Percentiles rank a stretch among this genome's conserved stretches.
Conservation (phyloP, 1,140 invertebrate genomes). For the Dufourea novaeangliae region DNA sequence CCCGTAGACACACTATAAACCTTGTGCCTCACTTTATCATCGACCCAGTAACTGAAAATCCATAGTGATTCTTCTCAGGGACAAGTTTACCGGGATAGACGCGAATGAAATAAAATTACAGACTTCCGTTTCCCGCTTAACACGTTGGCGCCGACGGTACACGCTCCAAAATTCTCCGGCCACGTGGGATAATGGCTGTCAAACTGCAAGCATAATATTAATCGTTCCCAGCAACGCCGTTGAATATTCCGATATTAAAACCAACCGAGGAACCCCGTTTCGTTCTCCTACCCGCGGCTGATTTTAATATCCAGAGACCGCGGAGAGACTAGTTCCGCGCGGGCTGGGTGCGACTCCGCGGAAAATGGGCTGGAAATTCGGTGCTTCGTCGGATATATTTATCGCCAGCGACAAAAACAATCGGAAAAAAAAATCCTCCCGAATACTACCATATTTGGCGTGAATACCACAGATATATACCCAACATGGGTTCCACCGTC, state of each 20-base stretch:
- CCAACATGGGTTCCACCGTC: no score
- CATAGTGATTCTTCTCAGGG: neutral
- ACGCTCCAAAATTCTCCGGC: neutral
- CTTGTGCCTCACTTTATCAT: no score
- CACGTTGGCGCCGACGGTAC: no score
- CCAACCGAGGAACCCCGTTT: neutral
- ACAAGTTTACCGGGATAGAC: neutral
- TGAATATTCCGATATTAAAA: slow-evolving; percentile 14
- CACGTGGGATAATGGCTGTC: neutral
- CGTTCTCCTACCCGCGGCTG: neutral
- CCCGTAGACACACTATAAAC: no score
- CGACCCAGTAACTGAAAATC: no score
- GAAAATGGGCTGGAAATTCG: neutral
- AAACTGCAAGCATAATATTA: slow-evolving; percentile 8
- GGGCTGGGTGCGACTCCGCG: neutral
- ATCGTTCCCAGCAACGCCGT: neutral
- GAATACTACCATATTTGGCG: no score
- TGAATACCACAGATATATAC: no score
- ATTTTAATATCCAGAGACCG: neutral
- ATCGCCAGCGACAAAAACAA: neutral
- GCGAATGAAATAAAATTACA: slow-evolving; percentile 7
- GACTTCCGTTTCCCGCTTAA: no score
- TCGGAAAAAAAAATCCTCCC: neutral
- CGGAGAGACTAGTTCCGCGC: neutral
- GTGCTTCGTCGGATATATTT: neutral